These are phyloP conservation scores for Babyrousa celebensis DNA, from an alignment of 2,797 vertebrate genomes.

Conservation along the genomic window DNA sequence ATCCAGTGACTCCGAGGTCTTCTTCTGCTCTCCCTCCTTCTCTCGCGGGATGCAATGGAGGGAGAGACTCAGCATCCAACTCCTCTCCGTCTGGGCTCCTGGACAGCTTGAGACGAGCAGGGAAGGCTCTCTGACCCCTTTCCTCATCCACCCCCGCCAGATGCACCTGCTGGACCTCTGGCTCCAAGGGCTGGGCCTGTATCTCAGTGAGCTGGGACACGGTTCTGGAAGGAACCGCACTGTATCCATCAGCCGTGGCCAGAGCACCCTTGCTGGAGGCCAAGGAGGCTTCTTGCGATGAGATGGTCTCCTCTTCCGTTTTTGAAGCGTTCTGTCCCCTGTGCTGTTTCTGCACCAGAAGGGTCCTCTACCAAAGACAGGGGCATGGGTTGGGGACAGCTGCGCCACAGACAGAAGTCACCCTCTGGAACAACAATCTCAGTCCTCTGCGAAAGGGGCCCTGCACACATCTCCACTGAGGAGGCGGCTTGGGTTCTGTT, in stretches of 20 bases:
- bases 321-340: neutral
- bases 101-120: neutral
- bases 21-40: neutral
- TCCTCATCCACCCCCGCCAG: neutral
- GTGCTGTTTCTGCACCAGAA: neutral
- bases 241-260: rapidly evolving
- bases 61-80: neutral
- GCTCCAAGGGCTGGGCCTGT: neutral
- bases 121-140: neutral
- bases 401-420: rapidly evolving
- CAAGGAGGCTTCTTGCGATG: rapidly evolving
- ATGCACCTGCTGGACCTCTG: neutral
- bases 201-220: neutral
- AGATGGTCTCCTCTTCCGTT: neutral
- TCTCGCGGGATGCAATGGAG: neutral
- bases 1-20: neutral
- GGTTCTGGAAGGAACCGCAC: rapidly evolving
- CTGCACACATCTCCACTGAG: neutral
- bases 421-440: neutral
- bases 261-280: neutral
- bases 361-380: neutral
- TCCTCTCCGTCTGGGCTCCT: neutral
- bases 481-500: neutral
- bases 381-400: rapidly evolving
- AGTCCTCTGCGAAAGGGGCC: rapidly evolving